Evolutionary conservation across 2,888 invertebrate genomes (phyloP).

Genomic region (Elgonia sp.): DNA sequence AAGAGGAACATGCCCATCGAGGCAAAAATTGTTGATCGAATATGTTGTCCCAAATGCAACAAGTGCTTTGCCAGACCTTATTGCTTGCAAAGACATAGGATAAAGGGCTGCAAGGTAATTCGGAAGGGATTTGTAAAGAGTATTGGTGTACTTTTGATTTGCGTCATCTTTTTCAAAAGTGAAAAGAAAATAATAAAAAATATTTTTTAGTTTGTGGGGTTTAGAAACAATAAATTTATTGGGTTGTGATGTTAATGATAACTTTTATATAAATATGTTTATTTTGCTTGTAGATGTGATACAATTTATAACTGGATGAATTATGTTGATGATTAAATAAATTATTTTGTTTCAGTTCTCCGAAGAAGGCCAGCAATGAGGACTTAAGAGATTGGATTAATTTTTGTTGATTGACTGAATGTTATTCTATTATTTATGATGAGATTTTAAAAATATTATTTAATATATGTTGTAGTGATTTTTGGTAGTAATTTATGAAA

Average conservation of each 20-base stretch:
- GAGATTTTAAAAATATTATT: too few species aligned
- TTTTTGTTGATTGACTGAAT: too few species aligned
- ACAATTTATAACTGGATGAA: too few species aligned
- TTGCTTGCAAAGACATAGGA: conserved; percentile 59
- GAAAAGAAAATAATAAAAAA: background rate
- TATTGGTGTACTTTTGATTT: background rate
- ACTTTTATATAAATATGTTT: background rate
- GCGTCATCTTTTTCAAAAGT: background rate
- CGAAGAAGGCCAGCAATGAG: conserved; percentile 4
- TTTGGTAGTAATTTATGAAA: too few species aligned
- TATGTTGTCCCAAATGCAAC: conserved; percentile 66
- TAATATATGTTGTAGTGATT: too few species aligned
- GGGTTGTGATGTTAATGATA: background rate
- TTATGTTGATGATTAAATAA: background rate
- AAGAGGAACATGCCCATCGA: conserved; percentile 58
- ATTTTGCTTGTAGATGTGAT: background rate
- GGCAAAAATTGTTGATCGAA: conserved; percentile 52
- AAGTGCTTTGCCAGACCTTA: conserved; percentile 63
- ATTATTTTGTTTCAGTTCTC: conserved; percentile 27
- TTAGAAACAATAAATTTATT: too few species aligned
- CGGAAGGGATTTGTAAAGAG: background rate
- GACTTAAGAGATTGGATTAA: background rate
- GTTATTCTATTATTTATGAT: too few species aligned
- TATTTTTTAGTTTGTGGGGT: background rate
- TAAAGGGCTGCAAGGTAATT: conserved; percentile 64